A percentile compares a stretch with the other conserved stretches of the same genome.
Evolutionary conservation across 2,888 invertebrate genomes (phyloP).

Genomic region (Tetragonula carbonaria): DNA sequence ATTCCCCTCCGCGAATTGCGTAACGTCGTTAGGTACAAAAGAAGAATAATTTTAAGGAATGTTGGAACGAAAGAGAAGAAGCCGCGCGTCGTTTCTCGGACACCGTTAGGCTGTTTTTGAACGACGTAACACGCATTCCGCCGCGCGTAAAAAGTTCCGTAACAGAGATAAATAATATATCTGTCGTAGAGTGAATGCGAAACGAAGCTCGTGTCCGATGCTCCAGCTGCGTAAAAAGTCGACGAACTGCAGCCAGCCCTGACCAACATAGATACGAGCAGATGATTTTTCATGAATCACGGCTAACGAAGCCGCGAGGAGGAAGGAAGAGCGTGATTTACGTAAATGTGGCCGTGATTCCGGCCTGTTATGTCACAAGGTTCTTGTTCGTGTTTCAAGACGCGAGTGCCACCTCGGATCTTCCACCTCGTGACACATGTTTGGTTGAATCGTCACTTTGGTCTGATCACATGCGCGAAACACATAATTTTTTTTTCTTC

Average conservation of each 20-base stretch:
- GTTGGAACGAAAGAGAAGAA: not conserved
- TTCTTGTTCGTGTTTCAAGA: not conserved
- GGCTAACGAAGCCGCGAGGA: constrained; percentile 24
- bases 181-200: not conserved
- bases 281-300: constrained; percentile 38
- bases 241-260: constrained; percentile 34
- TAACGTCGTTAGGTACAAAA: not conserved
- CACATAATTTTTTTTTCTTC: not conserved
- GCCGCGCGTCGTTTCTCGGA: constrained; percentile 6
- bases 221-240: constrained; percentile 17
- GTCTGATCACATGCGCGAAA: not conserved
- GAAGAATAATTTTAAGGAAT: not conserved
- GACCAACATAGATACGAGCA: constrained; percentile 40
- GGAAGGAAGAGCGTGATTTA: constrained; percentile 56
- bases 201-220: constrained; percentile 2
- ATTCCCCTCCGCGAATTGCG: not conserved
- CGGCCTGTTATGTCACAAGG: constrained; percentile 37
- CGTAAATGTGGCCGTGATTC: constrained; percentile 46
- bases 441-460: not conserved
- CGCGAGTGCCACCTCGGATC: not conserved
- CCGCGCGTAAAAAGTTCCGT: constrained; percentile 27
- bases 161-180: constrained; percentile 13
- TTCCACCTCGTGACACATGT: not conserved
- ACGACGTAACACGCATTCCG: constrained; percentile 4
- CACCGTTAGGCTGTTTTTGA: constrained; percentile 7